These are phyloP conservation scores for Lepus timidus DNA, from an alignment of 2,113 vertebrate species.

Conservation along the genomic window DNA sequence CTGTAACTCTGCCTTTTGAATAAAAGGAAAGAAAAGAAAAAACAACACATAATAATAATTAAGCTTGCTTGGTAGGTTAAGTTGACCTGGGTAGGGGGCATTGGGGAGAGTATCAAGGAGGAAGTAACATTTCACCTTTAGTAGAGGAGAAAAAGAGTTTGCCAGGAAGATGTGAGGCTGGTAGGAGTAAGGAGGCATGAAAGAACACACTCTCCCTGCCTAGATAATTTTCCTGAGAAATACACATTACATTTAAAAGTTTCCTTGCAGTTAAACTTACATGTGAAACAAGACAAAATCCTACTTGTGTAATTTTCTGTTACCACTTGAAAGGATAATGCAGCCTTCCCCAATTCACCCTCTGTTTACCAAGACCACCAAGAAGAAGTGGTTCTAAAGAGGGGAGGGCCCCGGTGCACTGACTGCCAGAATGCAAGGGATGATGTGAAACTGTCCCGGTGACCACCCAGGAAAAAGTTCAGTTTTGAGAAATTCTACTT, in stretches of 20 bases:
- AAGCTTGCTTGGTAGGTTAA: neutral
- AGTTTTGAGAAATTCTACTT: neutral
- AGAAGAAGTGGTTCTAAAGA: neutral
- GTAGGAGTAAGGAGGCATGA: neutral
- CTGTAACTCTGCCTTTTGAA: too few relatives aligned
- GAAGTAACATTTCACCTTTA: neutral
- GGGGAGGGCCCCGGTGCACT: rapidly evolving
- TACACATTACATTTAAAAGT: neutral
- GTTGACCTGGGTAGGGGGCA: neutral
- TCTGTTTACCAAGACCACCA: neutral
- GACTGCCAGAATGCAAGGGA: neutral
- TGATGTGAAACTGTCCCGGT: neutral
- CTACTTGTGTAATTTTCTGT: neutral
- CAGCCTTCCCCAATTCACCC: neutral
- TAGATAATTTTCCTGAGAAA: neutral
- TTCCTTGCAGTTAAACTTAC: neutral
- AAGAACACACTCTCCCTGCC: neutral
- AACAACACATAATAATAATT: neutral
- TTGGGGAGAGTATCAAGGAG: neutral
- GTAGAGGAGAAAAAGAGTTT: neutral
- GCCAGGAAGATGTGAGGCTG: neutral
- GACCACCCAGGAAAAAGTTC: neutral
- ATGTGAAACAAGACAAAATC: neutral
- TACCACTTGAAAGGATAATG: neutral
- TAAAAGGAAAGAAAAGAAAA: too few relatives aligned